Base-by-base conservation (phyloP, 2,113 vertebrate species). In the Sinocyclocheilus maitianheensis region DNA sequence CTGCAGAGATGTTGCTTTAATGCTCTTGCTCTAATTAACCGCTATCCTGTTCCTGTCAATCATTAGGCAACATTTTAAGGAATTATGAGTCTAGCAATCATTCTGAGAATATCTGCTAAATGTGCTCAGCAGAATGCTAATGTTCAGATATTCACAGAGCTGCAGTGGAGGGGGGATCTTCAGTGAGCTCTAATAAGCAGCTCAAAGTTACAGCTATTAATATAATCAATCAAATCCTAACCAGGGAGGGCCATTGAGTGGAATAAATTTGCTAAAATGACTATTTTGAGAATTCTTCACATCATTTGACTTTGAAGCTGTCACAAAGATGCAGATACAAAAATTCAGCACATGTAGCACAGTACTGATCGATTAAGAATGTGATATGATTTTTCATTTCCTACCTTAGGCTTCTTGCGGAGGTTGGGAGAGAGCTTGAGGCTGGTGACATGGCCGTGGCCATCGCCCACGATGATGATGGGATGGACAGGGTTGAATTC, bases 351-450 rank as follows among this genome's bases (percentile, higher is more conserved):
- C 24, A 30, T 18, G n/a, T 1, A 26, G 75, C n/a, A 53, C 8
- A 51, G 48, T 13, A 24, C n/a, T 53, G 75, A 16, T 76, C 74
- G 1, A 77, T 77, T n/a, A 75, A 48, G 11, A 43, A 75, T 48
- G 37, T 43, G 40, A 48, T 75, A 24, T 24, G 1, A 75, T 8
- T 75, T 2, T 55, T 24, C 1, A 55, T 77, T 9, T 67, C 90
- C 93, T 94, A 99, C 98, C 97, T 98, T 99, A 3, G 97, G 97
- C 92, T 94, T 96, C 90, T 95, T 97, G 87, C 96, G 96, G 43
- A 99, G 95, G 88, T 99, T 99, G 18, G 98, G 98, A 12, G 98
- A 99, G 65, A 99, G 96, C 90, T 99, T 99, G 89, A 99, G 90
- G 89, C 95, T 97, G 78, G 83, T 94, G 65, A 98, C 84, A 0